These are phyloP conservation scores for Pelecanus crispus DNA, from an alignment of 2,113 vertebrate species.

Conservation along the genomic window DNA sequence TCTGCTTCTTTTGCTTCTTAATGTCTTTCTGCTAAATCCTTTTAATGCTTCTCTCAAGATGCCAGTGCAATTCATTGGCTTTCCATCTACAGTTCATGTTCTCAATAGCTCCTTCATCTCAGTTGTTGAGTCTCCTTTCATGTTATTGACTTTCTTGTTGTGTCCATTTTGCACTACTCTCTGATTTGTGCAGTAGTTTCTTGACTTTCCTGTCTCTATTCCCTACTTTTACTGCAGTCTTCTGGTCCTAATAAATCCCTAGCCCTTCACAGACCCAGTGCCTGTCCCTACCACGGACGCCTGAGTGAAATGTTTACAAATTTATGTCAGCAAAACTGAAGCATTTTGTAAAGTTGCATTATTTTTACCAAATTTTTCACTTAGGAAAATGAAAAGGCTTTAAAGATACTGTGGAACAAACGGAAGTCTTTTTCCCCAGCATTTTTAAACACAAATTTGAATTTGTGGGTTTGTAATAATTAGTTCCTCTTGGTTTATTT, in stretches of 20 bases:
- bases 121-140: not conserved
- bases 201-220: not conserved
- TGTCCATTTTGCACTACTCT: not conserved
- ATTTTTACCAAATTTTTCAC: not conserved
- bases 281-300: not conserved
- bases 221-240: not conserved
- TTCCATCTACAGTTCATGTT: not conserved
- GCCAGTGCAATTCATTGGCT: not conserved
- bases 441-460: not conserved
- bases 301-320: not conserved
- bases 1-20: not conserved
- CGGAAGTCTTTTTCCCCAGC: not conserved
- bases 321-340: not conserved
- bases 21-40: not conserved
- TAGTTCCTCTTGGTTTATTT: not conserved
- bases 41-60: not conserved
- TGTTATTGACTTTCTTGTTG: not conserved
- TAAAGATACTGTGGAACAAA: not conserved
- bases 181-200: not conserved
- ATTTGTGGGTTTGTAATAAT: not conserved
- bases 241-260: not conserved
- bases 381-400: not conserved
- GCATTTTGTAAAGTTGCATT: not conserved
- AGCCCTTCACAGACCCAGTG: not conserved
- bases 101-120: not conserved